These are phyloP conservation scores for Sipha maydis DNA, from an alignment of 2,888 invertebrate genomes.

Conservation along the genomic window DNA sequence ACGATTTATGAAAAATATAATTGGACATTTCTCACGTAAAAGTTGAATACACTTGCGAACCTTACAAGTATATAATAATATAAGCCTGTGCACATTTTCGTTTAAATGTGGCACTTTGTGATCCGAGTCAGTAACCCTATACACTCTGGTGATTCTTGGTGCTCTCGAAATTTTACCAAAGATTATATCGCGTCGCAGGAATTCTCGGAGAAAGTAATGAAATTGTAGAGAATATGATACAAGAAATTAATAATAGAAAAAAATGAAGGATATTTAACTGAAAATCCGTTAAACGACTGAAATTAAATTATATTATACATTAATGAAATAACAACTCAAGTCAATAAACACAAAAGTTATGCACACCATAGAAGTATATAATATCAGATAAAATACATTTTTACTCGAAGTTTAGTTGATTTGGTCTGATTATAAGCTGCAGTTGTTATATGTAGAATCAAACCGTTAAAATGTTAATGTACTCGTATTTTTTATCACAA, in stretches of 20 bases:
- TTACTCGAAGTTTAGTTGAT: background rate
- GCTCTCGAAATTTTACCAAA: slow-evolving; percentile 41
- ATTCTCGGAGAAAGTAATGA: slow-evolving; percentile 46
- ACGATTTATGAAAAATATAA: slow-evolving; percentile 13
- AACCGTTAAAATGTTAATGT: too few relatives aligned
- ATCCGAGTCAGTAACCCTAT: slow-evolving; percentile 46
- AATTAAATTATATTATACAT: background rate
- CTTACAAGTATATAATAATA: background rate
- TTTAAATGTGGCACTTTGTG: slow-evolving; percentile 19
- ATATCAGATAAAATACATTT: slow-evolving; percentile 3
- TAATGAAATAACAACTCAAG: slow-evolving; percentile 3
- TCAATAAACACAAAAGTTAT: slow-evolving; percentile 25
- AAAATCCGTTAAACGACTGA: slow-evolving; percentile 20
- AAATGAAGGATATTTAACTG: slow-evolving; percentile 35
- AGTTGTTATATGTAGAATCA: background rate
- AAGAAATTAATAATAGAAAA: background rate
- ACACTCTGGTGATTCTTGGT: slow-evolving; percentile 46
- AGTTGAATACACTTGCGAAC: slow-evolving; percentile 8
- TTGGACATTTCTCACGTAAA: slow-evolving; percentile 22
- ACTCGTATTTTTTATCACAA: too few relatives aligned
- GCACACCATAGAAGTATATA: background rate
- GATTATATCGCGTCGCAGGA: slow-evolving; percentile 16
- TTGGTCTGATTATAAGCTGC: background rate
- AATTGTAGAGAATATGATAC: background rate
- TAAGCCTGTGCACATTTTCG: background rate